These are phyloP conservation scores for Aphaenogaster ashmeadi DNA, from an alignment of 1,140 invertebrate species.

Conservation along the genomic window DNA sequence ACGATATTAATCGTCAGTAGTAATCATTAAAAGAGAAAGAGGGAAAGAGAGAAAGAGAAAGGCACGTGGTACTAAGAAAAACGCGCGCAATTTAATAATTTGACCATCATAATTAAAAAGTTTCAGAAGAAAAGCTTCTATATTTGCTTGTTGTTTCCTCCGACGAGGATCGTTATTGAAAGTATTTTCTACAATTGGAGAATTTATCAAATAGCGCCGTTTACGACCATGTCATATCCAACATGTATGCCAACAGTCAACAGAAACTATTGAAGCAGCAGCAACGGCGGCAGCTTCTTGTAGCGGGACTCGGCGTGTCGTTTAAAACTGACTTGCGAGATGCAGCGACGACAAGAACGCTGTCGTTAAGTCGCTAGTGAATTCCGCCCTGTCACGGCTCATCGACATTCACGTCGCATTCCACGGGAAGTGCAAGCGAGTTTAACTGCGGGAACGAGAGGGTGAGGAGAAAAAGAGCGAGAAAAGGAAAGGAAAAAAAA, in stretches of 20 bases:
- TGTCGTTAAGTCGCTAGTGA: conserved; percentile 48
- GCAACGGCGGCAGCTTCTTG: conserved; percentile 4
- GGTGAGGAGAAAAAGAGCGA: neutral
- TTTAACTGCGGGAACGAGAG: conserved; percentile 33
- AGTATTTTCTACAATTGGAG: neutral
- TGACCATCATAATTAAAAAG: neutral
- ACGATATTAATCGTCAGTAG: neutral
- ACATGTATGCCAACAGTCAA: conserved; percentile 19
- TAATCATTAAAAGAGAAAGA: neutral
- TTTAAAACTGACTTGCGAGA: conserved; percentile 51
- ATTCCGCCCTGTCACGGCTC: conserved; percentile 50
- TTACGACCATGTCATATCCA: conserved; percentile 14
- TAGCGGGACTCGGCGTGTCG: conserved; percentile 2
- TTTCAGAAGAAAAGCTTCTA: neutral
- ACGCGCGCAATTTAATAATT: neutral
- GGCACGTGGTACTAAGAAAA: neutral
- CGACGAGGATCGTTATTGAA: neutral
- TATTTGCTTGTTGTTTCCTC: neutral
- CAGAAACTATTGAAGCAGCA: conserved; percentile 31
- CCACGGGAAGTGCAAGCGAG: conserved; percentile 28
- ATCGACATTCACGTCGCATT: conserved; percentile 67
- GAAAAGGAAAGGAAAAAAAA: neutral
- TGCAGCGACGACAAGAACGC: conserved; percentile 51
- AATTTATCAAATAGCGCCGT: neutral
- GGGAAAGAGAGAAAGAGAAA: neutral